Evolutionary conservation across 2,113 vertebrate genomes (phyloP), one percentile per base, ranked within the genome.

Genomic region (Pipra filicauda): DNA sequence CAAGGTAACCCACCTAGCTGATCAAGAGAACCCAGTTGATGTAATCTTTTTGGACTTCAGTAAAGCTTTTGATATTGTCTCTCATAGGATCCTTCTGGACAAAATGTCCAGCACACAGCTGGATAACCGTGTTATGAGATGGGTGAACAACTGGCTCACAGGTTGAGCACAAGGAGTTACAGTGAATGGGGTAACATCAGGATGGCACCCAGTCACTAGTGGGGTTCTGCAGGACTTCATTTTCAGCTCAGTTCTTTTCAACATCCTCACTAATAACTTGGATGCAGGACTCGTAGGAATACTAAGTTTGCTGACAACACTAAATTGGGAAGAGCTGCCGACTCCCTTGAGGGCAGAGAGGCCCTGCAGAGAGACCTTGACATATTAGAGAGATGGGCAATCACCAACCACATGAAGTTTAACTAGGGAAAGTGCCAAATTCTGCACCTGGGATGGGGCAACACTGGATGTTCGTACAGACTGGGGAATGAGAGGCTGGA

Each of bases 61-160:
- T 33, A 69, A 54, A 74, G 19, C 23, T 61, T 74, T n/a, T 17
- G 6, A 19, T 41, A 22, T 2, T 51, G 48, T 41, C 22, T 19
- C 31, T 81, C 20, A 26, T 39, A 54, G 7, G 5, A 10, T 46
- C 30, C 16, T 41, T 6, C 33, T 0, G 4, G 46, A 75, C 19
- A 82, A 59, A 46, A 20, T 1, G 0, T 9, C 23, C 37, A 46
- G n/a, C n/a, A 31, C 18, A 43, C 17, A 61, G 62, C 3, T 2
- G 6, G 12, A 52, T 3, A 74, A 35, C 37, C 9, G 15, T 8
- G 16, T 21, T 30, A 46, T 20, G 20, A 1, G 0, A n/a, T 10
- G 17, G n/a, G 46, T n/a, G 39, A 82, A n/a, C 39, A 46, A 39
- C 19, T 7, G 24, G 33, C 24, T n/a, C 4, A 0, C 10, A 8